Evolutionary conservation across 2,113 vertebrate genomes (phyloP).

Genomic region (Cyprinodon brontotheroides): DNA sequence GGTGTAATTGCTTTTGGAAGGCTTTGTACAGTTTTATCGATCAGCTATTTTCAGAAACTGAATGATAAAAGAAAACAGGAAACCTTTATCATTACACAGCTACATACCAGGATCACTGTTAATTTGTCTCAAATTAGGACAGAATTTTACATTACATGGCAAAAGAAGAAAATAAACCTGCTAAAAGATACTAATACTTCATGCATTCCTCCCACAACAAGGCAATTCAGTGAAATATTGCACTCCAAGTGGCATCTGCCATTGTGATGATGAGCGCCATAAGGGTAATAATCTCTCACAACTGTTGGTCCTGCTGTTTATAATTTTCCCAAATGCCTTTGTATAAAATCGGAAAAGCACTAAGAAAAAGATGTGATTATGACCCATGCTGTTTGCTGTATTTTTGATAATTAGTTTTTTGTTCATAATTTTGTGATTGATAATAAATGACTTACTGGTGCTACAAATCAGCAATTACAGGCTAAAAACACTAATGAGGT

Average conservation of each 20-base stretch:
- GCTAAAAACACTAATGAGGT: not conserved
- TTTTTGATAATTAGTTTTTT: not conserved
- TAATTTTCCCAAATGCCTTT: not conserved
- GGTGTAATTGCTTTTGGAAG: not conserved
- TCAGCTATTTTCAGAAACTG: not conserved
- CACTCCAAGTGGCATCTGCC: not conserved
- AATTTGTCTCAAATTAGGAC: not conserved
- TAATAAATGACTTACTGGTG: constrained; percentile 1
- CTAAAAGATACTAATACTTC: not conserved
- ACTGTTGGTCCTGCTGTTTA: constrained; percentile 19
- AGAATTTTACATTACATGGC: no score
- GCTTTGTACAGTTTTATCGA: not conserved
- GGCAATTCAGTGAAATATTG: constrained; percentile 2
- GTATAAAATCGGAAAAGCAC: no score
- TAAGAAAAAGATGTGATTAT: not conserved
- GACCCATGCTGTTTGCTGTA: not conserved
- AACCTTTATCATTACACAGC: not conserved
- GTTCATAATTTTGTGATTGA: constrained; percentile 11
- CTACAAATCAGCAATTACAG: constrained; percentile 6
- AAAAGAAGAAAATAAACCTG: not conserved
- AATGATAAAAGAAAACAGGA: not conserved
- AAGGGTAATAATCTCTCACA: constrained; percentile 17
- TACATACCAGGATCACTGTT: not conserved
- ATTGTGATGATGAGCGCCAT: constrained; percentile 3
- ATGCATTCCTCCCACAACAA: not conserved